phyloP scores from a whole-genome alignment of 1,140 invertebrate species.

The Pseudachorutes palmiensis region DNA sequence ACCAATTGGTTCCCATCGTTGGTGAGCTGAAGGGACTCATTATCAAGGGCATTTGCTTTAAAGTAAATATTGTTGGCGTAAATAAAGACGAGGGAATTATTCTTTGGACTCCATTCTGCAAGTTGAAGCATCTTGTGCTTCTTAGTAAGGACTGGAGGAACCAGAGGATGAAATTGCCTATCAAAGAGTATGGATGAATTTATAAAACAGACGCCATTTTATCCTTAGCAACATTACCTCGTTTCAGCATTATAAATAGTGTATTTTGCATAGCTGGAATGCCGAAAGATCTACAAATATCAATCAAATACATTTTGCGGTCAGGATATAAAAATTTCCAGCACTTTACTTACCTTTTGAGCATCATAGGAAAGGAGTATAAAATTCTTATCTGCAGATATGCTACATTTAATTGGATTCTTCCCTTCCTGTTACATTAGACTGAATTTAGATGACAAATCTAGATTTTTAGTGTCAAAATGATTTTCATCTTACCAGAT shows the following conservation, averaged over 20 bases:
- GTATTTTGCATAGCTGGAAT: constrained; percentile 6
- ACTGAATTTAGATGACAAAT: constrained; percentile 24
- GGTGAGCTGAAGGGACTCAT: not conserved
- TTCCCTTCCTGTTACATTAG: constrained; percentile 41
- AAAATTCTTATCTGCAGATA: constrained; percentile 49
- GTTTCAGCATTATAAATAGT: not conserved
- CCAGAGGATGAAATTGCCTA: constrained; percentile 1
- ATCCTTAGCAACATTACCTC: no score
- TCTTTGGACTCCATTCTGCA: constrained; percentile 60
- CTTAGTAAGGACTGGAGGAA: not conserved
- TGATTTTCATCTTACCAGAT: constrained; percentile 6
- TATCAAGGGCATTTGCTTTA: constrained; percentile 40
- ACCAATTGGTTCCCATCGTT: constrained; percentile 41
- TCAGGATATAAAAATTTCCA: not conserved
- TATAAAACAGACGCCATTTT: no score
- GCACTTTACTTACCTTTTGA: constrained; percentile 45
- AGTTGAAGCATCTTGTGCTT: constrained; percentile 48
- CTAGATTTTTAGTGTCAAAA: not conserved
- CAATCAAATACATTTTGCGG: not conserved
- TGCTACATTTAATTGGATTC: constrained; percentile 46
- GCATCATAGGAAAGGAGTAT: constrained; percentile 46
- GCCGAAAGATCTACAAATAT: constrained; percentile 1
- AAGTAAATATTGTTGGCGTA: constrained; percentile 75
- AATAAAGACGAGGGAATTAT: constrained; percentile 66
- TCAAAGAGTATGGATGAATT: no score